phyloP scores from a whole-genome alignment of 2,113 vertebrate genomes.

The Plotosus lineatus region DNA sequence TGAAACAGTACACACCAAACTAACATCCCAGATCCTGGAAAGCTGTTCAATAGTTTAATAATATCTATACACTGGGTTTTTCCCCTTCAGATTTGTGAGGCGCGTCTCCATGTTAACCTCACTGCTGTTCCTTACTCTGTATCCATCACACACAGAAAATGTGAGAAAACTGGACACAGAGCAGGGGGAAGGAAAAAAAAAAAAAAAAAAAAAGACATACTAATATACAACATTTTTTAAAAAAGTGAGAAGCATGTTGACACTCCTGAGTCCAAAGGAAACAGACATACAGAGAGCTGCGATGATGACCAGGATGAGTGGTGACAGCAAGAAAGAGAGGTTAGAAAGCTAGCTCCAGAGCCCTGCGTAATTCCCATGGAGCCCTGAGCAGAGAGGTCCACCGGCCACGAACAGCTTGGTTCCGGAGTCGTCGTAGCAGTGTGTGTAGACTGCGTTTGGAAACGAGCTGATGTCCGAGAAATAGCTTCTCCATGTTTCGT shows the following conservation, averaged over 20 bases:
- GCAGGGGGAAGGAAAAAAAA: neutral
- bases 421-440: constrained; percentile 97
- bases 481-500: constrained; percentile 98
- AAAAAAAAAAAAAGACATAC: neutral
- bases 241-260: constrained; percentile 46
- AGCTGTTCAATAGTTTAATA: constrained; percentile 41
- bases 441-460: constrained; percentile 97
- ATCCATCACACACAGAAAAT: neutral
- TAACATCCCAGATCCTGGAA: constrained; percentile 17
- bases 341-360: constrained; percentile 87
- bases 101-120: neutral
- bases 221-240: constrained; percentile 47
- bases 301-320: neutral
- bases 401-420: constrained; percentile 98
- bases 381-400: constrained; percentile 93
- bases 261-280: constrained; percentile 67
- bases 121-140: neutral
- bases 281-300: constrained; percentile 20
- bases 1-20: constrained; percentile 10
- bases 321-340: constrained; percentile 31
- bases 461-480: constrained; percentile 96
- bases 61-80: constrained; percentile 42
- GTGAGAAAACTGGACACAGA: constrained; percentile 6
- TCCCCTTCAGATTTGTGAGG: constrained; percentile 11
- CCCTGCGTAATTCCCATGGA: constrained; percentile 97